Evolutionary conservation across 2,797 vertebrate species (phyloP), one percentile per base, ranked within the genome.

Genomic region (Notoglanidium macrostoma): DNA sequence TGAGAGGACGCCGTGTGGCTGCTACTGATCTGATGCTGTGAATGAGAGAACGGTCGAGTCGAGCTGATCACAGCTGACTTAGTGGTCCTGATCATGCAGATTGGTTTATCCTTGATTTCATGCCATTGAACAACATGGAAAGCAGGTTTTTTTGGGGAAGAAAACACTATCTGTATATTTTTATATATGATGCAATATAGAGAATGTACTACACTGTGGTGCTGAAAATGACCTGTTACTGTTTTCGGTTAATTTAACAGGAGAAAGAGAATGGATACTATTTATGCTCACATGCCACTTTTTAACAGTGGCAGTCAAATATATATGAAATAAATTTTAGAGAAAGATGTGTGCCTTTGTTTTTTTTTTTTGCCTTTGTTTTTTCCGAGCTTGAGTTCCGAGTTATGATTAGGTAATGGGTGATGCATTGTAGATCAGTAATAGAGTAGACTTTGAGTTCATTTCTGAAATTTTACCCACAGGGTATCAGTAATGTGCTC

Each of bases 101-200:
- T 91, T 91, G 93, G 93, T 88, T 93, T 55, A 86, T 94, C 91
- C 92, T 93, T 91, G 93, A 87, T 96, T 93, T 95, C 94, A 95
- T 95, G 95, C 95, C 95, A 95, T 94, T 94, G 95, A 96, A 96
- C 95, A 96, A 95, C 95, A 95, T 88, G 83, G 89, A 93, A 95
- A 93, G 93, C 95, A 95, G 95, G 95, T 96, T 95, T 95, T 94
- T n/a, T n/a, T n/a, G n/a, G 88, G 92, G 91, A 90, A 92, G 89
- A 79, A 17, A 87, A 94, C 91, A 94, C 89, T 92, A 95, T 94
- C 94, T 95, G 95, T 96, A 94, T 96, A 96, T 96, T 96, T 96
- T 96, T 96, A 95, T 96, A 96, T 95, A 93, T 93, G 92, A 96
- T 96, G 95, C 95, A 96, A 96, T 96, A 95, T 94, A 93, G 94